Evolutionary conservation across 2,888 invertebrate species (phyloP).

Genomic region (Bembecia ichneumoniformis): DNA sequence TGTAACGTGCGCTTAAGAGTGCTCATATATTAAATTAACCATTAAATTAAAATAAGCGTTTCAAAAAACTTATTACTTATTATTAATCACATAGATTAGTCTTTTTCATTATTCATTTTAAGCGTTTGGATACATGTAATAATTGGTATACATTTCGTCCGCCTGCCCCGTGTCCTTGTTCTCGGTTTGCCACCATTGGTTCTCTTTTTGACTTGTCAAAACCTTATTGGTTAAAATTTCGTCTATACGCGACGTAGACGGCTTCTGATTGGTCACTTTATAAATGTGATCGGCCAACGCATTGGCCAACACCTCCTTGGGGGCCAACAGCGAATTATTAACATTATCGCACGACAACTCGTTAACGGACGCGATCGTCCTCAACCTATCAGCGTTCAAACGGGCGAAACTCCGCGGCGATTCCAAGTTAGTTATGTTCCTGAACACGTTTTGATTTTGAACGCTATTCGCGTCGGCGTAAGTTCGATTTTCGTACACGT

Average conservation of each 20-base stretch:
- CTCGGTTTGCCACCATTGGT: conserved; percentile 54
- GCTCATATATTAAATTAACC: too few species aligned
- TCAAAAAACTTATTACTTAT: too few species aligned
- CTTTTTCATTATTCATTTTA: not conserved
- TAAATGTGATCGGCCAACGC: conserved; percentile 64
- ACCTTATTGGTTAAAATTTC: conserved; percentile 65
- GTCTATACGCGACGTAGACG: conserved; percentile 58
- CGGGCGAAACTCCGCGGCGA: conserved; percentile 53
- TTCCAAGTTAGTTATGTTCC: conserved; percentile 52
- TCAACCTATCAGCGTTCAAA: conserved; percentile 55
- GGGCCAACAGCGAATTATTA: conserved; percentile 43
- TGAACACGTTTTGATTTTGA: conserved; percentile 24
- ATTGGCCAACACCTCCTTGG: conserved; percentile 58
- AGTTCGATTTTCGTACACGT: conserved; percentile 15
- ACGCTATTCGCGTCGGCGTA: not conserved
- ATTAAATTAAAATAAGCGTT: too few species aligned
- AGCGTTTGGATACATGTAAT: conserved; percentile 33
- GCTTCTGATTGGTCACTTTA: conserved; percentile 69
- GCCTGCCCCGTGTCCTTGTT: conserved; percentile 37
- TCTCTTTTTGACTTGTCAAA: conserved; percentile 44
- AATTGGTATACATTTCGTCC: conserved; percentile 40
- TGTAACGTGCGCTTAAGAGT: too few species aligned
- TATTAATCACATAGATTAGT: not conserved
- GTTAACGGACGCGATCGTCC: conserved; percentile 45
- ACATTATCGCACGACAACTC: conserved; percentile 41